Base-by-base conservation (phyloP, 2,888 invertebrate genomes). In the Tenodera sinensis region DNA sequence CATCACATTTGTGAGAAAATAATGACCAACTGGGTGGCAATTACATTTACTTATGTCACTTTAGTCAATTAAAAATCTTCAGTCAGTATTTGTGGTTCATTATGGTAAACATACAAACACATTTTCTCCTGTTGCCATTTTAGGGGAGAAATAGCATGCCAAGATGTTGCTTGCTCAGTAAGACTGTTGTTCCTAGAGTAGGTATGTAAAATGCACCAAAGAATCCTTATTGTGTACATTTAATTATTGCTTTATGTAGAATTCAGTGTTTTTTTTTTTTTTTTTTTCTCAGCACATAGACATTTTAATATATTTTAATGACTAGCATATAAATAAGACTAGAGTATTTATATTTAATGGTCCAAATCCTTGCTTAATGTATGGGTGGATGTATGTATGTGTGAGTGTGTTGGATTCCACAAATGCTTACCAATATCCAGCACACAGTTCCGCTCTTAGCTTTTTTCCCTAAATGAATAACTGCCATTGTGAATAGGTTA, bases 61-160 rank as follows among this genome's bases (percentile, higher is more conserved):
- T 47, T 85, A 85, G 85, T 85, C 85, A 85, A 85, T 85, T 85
- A 85, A 47, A 47, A 85, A 27, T 42, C 54, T 85, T 85, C n/a
- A 85, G 9, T 85, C 85, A 85, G 15, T 47, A 54, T 85, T 47
- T 85, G 47, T 47, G 85, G 27, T 25, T 20, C 47, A 85, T 71
- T 71, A 71, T 20, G 54, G 54, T 42, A 85, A 84, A 34, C n/a
- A 34, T 20, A 12, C 28, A 7, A 34, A 84, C 34, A 14, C 9
- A 28, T 12, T 84, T 84, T n/a, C 84, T 54, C 25, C 54, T 84
- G n/a, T 85, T 27, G 8, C 27, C 27, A 47, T 27, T 47, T n/a
- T 27, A 84, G 83, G 42, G 34, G 85, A 54, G n/a, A 27, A 42
- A 85, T 27, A 47, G 85, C 42, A 47, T 47, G 27, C 27, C 25